Evolutionary conservation across 1,140 invertebrate genomes (phyloP), one percentile per base, ranked within the genome.

Genomic region (Macrotrachela quadricornifera): DNA sequence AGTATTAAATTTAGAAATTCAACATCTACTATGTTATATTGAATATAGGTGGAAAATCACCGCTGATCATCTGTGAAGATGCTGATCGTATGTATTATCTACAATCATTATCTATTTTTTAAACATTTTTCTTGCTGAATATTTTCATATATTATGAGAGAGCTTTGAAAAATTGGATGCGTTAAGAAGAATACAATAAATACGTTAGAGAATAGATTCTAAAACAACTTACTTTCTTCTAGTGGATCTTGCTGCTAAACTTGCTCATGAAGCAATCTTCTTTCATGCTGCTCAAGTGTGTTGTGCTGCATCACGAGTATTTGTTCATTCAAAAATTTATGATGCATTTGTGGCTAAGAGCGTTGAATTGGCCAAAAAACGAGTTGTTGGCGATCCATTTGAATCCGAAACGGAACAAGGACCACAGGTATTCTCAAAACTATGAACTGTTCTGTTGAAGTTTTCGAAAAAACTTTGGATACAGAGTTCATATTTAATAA

Each of bases 351-450:
- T 70, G 0, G 54, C 58, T 18, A 62, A 59, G 45, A 57, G 57
- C 47, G 76, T 80, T 0, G 74, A 75, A 51, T 64, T 77, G 52
- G 84, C 83, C 0, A 69, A 77, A 42, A 66, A 70, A 1, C 75
- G 77, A 50, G 79, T 76, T 61, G 78, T 90, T 57, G 87, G 87
- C 11, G 76, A 87, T 72, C 86, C 85, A 10, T 83, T 79, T 58
- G 75, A 77, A 40, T 57, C 69, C 2, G 67, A 65, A 14, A 77
- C 74, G 0, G 66, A 78, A 52, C 80, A 86, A 63, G 85, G 85
- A 18, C 85, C 86, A 10, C 82, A 87, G 75, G 81, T 83, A 55
- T 44, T 30, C 2, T 8, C 3, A 30, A 4, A 4, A 4, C 21
- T 30, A n/a, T n/a, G n/a, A n/a, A n/a, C 8, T 30, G 3, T 30